A percentile compares a stretch with the other conserved stretches of the same genome.
These are phyloP conservation scores for Perithous albicinctus DNA, from an alignment of 2,888 invertebrate genomes.

Conservation along the genomic window DNA sequence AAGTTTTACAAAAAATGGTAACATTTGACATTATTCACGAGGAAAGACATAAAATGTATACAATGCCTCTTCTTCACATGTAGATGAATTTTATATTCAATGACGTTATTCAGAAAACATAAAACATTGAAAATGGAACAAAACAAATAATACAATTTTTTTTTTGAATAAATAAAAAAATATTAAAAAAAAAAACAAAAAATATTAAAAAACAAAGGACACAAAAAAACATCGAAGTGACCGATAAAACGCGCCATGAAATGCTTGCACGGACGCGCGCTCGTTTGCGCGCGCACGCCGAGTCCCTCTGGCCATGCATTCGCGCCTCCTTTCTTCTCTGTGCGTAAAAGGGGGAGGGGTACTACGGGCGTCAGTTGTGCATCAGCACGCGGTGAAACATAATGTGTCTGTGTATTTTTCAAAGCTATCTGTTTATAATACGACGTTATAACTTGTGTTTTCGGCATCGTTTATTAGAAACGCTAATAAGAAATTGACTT, in stretches of 20 bases:
- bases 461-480: no score
- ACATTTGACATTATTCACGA: slow-evolving; percentile 42
- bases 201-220: background rate
- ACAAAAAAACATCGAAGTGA: background rate
- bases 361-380: background rate
- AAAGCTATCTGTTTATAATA: no score
- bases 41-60: slow-evolving; percentile 48
- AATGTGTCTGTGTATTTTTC: background rate
- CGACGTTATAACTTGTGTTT: no score
- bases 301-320: background rate
- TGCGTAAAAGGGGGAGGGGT: background rate
- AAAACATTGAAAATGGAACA: background rate
- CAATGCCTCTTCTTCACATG: slow-evolving; percentile 52
- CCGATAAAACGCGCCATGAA: background rate
- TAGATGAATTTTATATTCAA: background rate
- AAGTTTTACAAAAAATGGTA: slow-evolving; percentile 26
- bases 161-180: no score
- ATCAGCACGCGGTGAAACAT: background rate
- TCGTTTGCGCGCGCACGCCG: background rate
- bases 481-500: no score
- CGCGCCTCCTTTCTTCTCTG: no score
- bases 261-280: background rate
- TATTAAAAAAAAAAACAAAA: background rate
- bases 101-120: background rate
- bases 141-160: no score